Base-by-base conservation (phyloP, 2,888 invertebrate genomes). In the Lasioglossum leucozonium region DNA sequence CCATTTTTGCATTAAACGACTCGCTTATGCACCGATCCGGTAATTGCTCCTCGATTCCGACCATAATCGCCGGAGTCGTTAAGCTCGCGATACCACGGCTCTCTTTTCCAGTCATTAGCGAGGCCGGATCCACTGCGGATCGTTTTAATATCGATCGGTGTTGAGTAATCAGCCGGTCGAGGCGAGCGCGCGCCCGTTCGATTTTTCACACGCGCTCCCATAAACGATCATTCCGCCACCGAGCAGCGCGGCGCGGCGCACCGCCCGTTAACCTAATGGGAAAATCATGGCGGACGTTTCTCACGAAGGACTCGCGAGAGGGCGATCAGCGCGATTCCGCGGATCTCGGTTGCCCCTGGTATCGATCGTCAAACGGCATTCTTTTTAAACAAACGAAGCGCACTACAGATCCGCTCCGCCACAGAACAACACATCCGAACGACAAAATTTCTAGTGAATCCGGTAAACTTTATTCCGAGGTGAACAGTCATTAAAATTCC, bases 141-240 rank as follows among this genome's bases (percentile, higher is more conserved):
- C 82, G 79, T 81, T 88, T 82, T 88, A 87, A 84, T 84, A 81
- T 88, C 88, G 84, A 79, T 80, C 81, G 71, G 81, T 51, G 77
- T 65, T 80, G 65, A 37, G 79, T 73, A 79, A 79, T 67, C 40
- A 51, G 30, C 37, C 10, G 4, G 67, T 67, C 65, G 72, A 51
- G 67, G 22, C 37, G n/a, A 62, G 62, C 47, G 44, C 65, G 65
- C 67, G 22, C n/a, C 67, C 44, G 62, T 76, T 73, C 65, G 67
- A 81, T 89, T 87, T 88, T 88, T 82, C 81, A 77, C 80, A 80
- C 79, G 84, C 78, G 79, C 82, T 72, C 74, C 67, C 82, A 58
- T 47, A 55, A 55, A 65, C 65, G 77, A 81, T 86, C 83, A 72
- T 79, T 55, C 75, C 37, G 58, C 75, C 65, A 34, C 81, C 78